Percentiles rank a stretch among this genome's conserved stretches.
These are phyloP conservation scores for Catharus minimus DNA, from an alignment of 2,113 vertebrate genomes.

Conservation along the genomic window DNA sequence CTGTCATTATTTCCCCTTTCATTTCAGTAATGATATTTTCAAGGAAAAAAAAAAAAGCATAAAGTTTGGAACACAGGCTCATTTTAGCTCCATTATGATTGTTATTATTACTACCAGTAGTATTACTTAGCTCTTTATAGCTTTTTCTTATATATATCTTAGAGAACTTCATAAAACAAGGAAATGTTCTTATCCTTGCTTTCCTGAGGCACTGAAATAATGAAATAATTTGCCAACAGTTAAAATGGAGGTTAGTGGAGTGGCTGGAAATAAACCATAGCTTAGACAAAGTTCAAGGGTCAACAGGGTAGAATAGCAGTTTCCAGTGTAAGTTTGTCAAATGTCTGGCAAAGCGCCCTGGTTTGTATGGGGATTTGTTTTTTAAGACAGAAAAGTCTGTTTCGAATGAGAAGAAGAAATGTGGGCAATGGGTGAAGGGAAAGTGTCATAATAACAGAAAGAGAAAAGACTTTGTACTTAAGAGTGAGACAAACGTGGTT, in stretches of 20 bases:
- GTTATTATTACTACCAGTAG: slow-evolving; percentile 16
- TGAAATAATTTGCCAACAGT: neutral
- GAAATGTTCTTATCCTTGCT: neutral
- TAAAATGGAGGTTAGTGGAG: neutral
- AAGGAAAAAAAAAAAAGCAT: neutral
- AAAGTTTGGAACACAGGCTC: neutral
- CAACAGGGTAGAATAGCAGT: neutral
- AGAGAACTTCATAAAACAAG: neutral
- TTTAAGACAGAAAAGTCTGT: neutral
- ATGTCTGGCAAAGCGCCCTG: neutral
- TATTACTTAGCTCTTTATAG: neutral
- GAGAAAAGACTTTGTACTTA: neutral
- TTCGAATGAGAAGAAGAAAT: neutral
- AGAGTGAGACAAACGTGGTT: neutral
- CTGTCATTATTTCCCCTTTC: neutral
- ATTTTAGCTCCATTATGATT: neutral
- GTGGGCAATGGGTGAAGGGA: neutral
- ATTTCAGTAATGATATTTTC: slow-evolving; percentile 23
- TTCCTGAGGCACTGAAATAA: neutral
- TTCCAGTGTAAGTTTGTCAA: neutral
- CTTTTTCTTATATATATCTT: neutral
- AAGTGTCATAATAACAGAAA: neutral
- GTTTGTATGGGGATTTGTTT: neutral
- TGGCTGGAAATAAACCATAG: neutral
- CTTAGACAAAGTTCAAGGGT: neutral